phyloP scores from a whole-genome alignment of 1,140 invertebrate genomes.

The Trachymyrmex septentrionalis region DNA sequence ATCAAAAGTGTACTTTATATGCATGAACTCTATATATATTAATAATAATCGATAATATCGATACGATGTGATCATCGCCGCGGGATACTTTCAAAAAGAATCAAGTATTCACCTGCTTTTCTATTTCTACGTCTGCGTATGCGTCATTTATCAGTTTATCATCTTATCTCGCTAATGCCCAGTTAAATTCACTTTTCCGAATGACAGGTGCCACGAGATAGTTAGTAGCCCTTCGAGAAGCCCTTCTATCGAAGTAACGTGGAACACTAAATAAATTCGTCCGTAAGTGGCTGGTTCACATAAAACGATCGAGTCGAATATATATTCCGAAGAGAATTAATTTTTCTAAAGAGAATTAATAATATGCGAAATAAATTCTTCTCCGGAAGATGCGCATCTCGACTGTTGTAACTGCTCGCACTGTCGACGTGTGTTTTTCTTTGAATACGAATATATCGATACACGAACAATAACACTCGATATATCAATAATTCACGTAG shows the following conservation, averaged over 20 bases:
- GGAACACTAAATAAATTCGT: conserved; percentile 44
- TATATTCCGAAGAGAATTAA: conserved; percentile 38
- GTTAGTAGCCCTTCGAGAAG: conserved; percentile 57
- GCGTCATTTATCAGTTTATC: conserved; percentile 72
- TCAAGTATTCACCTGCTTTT: conserved; percentile 77
- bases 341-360: conserved; percentile 15
- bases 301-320: conserved; percentile 36
- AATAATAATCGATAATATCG: conserved; percentile 54
- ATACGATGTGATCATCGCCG: not conserved
- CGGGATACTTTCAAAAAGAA: conserved; percentile 1
- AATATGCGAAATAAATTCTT: conserved; percentile 40
- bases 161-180: conserved; percentile 71
- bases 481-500: not conserved
- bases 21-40: not conserved
- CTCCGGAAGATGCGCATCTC: not conserved
- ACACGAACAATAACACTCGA: not conserved
- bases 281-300: not conserved
- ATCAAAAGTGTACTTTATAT: not conserved
- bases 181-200: conserved; percentile 54
- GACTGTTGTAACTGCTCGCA: not conserved
- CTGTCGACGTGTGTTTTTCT: not conserved
- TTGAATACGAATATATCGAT: not conserved
- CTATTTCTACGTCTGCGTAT: conserved; percentile 49
- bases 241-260: conserved; percentile 39
- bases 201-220: conserved; percentile 70